Evolutionary conservation across 1,140 invertebrate genomes (phyloP).

Genomic region (Dysdera silvatica): DNA sequence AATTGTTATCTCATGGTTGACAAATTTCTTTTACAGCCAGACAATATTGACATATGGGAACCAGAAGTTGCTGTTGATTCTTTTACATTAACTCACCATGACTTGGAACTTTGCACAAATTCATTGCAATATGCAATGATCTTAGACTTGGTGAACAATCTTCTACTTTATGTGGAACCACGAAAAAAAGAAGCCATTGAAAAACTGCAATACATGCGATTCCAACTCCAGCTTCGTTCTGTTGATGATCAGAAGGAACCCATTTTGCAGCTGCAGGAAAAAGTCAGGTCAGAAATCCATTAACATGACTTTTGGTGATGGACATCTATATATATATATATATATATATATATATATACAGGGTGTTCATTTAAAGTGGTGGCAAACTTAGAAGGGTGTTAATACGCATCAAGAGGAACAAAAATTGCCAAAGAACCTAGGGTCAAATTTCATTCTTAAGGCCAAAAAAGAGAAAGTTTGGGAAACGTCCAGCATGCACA

Average conservation of each 20-base stretch:
- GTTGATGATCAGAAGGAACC: slow-evolving; percentile 83
- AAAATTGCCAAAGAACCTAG: too few relatives aligned
- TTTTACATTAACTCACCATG: slow-evolving; percentile 96
- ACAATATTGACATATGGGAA: slow-evolving; percentile 44
- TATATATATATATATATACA: too few relatives aligned
- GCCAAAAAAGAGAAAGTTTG: too few relatives aligned
- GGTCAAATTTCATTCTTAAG: too few relatives aligned
- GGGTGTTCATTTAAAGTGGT: too few relatives aligned
- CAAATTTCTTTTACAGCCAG: slow-evolving; percentile 34
- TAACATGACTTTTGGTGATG: neutral
- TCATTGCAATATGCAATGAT: slow-evolving; percentile 91
- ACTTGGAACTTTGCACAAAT: slow-evolving; percentile 94
- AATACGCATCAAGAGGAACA: too few relatives aligned
- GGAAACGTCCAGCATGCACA: too few relatives aligned
- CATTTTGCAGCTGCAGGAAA: slow-evolving; percentile 84
- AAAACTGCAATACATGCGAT: slow-evolving; percentile 79
- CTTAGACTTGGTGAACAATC: slow-evolving; percentile 93
- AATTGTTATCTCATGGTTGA: neutral
- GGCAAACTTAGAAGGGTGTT: too few relatives aligned
- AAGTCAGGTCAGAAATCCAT: slow-evolving; percentile 51
- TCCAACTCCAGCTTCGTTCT: slow-evolving; percentile 80
- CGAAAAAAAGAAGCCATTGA: slow-evolving; percentile 84
- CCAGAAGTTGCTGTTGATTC: slow-evolving; percentile 82
- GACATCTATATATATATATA: neutral
- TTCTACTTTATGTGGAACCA: slow-evolving; percentile 92